A percentile compares a stretch with the other conserved stretches of the same genome.
Conservation (phyloP, 2,888 invertebrate genomes). For the Lasioglossum malachurum region DNA sequence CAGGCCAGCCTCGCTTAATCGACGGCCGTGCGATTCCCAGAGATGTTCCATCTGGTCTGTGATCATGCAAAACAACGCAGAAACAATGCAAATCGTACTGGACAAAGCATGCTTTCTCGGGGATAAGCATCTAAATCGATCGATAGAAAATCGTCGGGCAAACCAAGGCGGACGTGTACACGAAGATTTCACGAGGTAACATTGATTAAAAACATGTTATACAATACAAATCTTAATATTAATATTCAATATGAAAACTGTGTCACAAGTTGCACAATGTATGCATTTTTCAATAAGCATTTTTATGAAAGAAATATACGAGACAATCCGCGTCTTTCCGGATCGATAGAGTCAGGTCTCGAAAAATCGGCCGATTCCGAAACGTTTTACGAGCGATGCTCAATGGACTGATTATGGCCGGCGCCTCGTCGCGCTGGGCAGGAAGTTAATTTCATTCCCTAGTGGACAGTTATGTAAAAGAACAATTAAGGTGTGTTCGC, state of each 20-base stretch:
- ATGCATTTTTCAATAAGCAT: not conserved
- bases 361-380: not conserved
- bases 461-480: constrained; percentile 63
- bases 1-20: constrained; percentile 91
- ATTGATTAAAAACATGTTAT: not conserved
- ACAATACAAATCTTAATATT: not conserved
- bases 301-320: not conserved
- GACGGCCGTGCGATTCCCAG: constrained; percentile 90
- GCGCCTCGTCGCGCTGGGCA: constrained; percentile 39
- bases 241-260: not conserved
- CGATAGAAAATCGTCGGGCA: not conserved
- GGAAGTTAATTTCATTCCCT: constrained; percentile 64
- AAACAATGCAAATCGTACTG: constrained; percentile 64
- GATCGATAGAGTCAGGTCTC: not conserved
- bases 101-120: constrained; percentile 48
- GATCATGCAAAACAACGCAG: constrained; percentile 80
- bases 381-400: constrained; percentile 23
- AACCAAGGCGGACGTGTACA: not conserved
- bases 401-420: constrained; percentile 46
- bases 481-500: constrained; percentile 48
- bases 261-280: not conserved
- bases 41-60: constrained; percentile 88
- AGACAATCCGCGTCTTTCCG: not conserved
- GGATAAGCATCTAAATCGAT: constrained; percentile 15
- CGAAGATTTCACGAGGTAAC: not conserved